Evolutionary conservation across 2,888 invertebrate species (phyloP).

Genomic region (Horisme vitalbata): DNA sequence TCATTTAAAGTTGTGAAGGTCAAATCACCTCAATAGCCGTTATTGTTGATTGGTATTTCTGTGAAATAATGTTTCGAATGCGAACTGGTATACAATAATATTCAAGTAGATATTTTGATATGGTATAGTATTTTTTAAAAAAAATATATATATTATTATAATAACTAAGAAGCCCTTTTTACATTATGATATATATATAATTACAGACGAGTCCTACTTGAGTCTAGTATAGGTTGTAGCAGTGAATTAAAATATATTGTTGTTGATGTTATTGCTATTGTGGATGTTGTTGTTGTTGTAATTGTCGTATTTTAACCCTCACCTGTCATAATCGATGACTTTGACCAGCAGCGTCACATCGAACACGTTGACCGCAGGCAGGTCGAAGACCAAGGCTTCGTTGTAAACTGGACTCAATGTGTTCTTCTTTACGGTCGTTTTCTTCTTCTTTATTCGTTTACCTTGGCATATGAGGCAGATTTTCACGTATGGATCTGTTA

Average conservation of each 20-base stretch:
- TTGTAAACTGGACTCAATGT: constrained; percentile 95
- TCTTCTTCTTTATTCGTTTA: constrained; percentile 95
- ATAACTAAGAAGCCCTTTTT: too few species aligned
- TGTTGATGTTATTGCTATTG: too few species aligned
- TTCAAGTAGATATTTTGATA: too few species aligned
- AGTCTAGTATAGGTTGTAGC: too few species aligned
- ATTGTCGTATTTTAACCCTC: constrained; percentile 35
- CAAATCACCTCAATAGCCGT: not conserved
- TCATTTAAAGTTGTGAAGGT: not conserved
- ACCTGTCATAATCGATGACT: constrained; percentile 96
- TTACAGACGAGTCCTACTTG: too few species aligned
- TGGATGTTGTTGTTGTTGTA: too few species aligned
- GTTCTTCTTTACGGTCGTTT: constrained; percentile 94
- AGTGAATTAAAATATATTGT: too few species aligned
- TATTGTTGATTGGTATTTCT: not conserved
- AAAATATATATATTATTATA: too few species aligned
- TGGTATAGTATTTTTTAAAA: too few species aligned
- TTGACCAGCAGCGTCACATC: constrained; percentile 92
- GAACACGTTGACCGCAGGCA: constrained; percentile 91
- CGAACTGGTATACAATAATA: too few species aligned
- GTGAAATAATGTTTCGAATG: not conserved
- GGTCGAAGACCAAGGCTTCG: constrained; percentile 96
- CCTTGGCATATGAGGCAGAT: constrained; percentile 93
- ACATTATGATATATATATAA: too few species aligned
- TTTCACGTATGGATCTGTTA: constrained; percentile 95